Conservation (phyloP, 2,113 vertebrate genomes). For the Melanocharis versteri region DNA sequence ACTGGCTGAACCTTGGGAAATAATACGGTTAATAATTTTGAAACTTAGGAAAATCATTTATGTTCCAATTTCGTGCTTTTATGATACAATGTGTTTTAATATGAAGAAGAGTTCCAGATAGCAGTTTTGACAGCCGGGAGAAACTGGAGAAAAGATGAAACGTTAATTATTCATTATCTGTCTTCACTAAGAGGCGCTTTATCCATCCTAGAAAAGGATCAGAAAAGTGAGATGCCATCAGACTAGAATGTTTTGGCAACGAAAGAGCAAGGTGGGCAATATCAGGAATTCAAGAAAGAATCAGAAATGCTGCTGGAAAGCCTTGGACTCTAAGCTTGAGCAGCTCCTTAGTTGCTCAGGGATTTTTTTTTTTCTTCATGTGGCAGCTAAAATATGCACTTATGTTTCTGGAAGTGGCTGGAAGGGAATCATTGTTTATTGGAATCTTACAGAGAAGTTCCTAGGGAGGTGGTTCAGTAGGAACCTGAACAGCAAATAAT, state of each 20-base stretch:
- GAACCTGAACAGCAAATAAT: background rate
- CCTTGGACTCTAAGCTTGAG: background rate
- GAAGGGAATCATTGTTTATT: background rate
- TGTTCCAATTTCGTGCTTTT: background rate
- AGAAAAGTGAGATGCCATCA: background rate
- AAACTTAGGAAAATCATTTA: background rate
- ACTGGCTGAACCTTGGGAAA: background rate
- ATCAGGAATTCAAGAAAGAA: background rate
- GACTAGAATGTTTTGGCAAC: background rate
- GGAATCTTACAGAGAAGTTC: background rate
- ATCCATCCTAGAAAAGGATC: background rate
- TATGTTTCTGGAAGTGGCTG: background rate
- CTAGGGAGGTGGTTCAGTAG: background rate
- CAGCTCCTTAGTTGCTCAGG: background rate
- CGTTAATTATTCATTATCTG: background rate
- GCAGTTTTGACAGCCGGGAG: background rate
- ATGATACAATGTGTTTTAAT: background rate
- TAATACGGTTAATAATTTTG: background rate
- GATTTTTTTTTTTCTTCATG: background rate
- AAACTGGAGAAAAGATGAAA: background rate
- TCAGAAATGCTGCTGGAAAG: background rate
- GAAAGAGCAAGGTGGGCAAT: background rate
- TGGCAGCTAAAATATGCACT: background rate
- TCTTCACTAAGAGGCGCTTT: background rate
- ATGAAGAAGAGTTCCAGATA: background rate